Evolutionary conservation across 1,140 invertebrate species (phyloP), one percentile per base, ranked within the genome.

Genomic region (Aphelinus certus): DNA sequence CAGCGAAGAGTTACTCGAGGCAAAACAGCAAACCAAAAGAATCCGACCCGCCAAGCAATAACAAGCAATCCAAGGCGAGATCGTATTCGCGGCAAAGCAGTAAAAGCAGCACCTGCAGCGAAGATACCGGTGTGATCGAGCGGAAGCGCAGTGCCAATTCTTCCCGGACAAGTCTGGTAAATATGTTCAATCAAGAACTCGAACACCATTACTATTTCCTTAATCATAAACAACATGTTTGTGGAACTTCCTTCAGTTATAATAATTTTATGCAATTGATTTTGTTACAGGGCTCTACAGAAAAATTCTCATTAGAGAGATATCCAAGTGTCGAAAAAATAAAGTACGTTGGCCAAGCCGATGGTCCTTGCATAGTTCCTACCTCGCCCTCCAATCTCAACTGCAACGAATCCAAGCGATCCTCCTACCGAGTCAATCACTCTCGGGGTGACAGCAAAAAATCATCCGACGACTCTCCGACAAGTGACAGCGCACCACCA

Each of bases 1-100:
- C 3, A 2, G 45, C 74, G 76, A 76, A 76, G 9, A 70, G 81
- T 7, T 85, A 82, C 67, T 45, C 78, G 1, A 77, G 78, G 46
- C 80, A 81, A 45, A 80, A 78, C 6, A 77, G 65, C 42, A 84
- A 80, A 43, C 64, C 76, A 1, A 82, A 77, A 70, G 73, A 71
- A 47, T 55, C 55, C 43, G 53, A 3, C 51, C 26, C 26, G 6
- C 3, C 55, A 4, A 55, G 10, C 0, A 70, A 49, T 3, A 60
- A 47, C n/a, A 75, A 75, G 68, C 47, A 51, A 6, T 71, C 49
- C 26, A 77, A 73, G 10, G 10, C n/a, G 1, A 60, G 57, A 47
- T 65, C 63, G 7, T 78, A 76, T 9, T 75, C 68, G 5, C 55
- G 73, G n/a, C 78, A 77, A 7, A 79, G 65, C 60, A 77, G 76